Base-by-base conservation (phyloP, 2,888 invertebrate species). In the Hypena proboscidalis region DNA sequence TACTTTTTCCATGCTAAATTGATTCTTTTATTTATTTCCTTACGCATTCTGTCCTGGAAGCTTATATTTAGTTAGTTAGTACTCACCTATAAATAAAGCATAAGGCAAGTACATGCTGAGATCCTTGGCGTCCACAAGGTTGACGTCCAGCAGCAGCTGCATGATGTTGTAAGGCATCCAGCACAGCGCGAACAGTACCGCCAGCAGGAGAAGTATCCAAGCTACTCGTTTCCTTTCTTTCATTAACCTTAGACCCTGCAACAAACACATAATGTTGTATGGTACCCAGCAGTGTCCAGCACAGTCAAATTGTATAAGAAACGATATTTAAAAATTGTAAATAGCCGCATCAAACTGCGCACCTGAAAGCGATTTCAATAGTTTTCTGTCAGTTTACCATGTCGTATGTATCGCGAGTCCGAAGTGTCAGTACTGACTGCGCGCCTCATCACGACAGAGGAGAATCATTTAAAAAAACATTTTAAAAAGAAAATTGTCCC, bases 141-240 rank as follows among this genome's bases (percentile, higher is more conserved):
- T 90, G 33, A 94, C 88, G 74, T 95, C 95, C 4, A 94, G 74
- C 10, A 95, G 81, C 0, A 95, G 88, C 68, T 92, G 93, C 13
- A 95, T 83, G 30, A 94, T 93, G 78, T 95, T 94, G 86, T 95
- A 95, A 0, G 96, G 96, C 27, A 96, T 85, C 96, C 96, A 96
- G 80, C 96, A 96, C 2, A 94, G 74, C 0, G 95, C 95, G 69
- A 96, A 96, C 11, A 95, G 91, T 1, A 95, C 92, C 0, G 95
- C 95, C 7, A 96, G 84, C 0, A 95, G 91, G 0, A 96, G 86
- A 9, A 96, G 88, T 55, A 96, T 95, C 92, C 94, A 94, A 0
- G 96, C 96, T 5, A 95, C 95, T 21, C 95, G 90, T 70, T 94
- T 94, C 53, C 95, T 84, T 67, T 95, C 94, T 31, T 93, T 92